Evolutionary conservation across 1,140 invertebrate species (phyloP), one percentile per base, ranked within the genome.

Genomic region (Cyclina sinensis): DNA sequence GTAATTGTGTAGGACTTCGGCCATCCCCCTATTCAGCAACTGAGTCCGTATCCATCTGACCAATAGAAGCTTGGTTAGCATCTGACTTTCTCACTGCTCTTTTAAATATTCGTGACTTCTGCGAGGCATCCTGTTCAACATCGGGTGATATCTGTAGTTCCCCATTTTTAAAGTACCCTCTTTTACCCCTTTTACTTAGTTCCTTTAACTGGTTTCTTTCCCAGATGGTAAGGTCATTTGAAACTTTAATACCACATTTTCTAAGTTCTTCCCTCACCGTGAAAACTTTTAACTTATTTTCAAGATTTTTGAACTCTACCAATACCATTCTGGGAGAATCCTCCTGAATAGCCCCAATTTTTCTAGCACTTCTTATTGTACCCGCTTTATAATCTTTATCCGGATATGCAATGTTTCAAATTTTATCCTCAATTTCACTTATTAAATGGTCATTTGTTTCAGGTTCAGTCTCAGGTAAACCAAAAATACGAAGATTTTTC

Each of bases 261-360:
- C 48, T 24, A 30, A 80, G 51, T 32, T n/a, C 51, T 7, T 80
- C 78, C 21, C 78, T 57, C 39, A 57, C 24, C 24, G 46, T 59
- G 30, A 80, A 80, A 18, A 80, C 7, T 27, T 80, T 48, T 24
- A 57, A 32, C 11, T 80, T 57, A 80, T 30, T n/a, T 54, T 80
- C 35, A 59, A 46, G 12, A 80, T 80, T 30, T 35, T 57, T 51
- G 37, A 57, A 80, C 37, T 80, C 59, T 11, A 57, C 51, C 11
- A 80, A 32, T 21, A 80, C 30, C 78, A 80, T 80, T 80, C 78
- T 80, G n/a, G 78, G 78, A 14, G 57, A 16, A 27, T 32, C 78
- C 27, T 59, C 78, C 21, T 80, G 46, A 14, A 27, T 18, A 18
- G n/a, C 30, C 16, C 78, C 78, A 18, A 80, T 54, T 32, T 51